Conservation (phyloP, 53 echinoderm and acorn worm species). For the Hippasteria phrygiana region DNA sequence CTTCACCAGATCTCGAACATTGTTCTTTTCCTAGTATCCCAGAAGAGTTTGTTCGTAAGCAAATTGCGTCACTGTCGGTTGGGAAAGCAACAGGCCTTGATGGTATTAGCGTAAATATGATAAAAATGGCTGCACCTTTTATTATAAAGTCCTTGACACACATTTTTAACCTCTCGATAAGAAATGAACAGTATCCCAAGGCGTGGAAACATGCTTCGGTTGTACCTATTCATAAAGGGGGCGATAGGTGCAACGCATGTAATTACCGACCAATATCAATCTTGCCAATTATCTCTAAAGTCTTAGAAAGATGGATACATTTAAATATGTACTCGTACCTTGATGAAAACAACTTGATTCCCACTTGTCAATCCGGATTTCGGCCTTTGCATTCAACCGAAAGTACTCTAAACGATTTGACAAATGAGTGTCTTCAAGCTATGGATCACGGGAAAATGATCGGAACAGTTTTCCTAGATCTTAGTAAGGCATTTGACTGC, state of each 20-base stretch:
- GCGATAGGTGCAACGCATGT: background rate
- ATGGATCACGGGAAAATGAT: constrained; percentile 42
- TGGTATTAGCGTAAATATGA: background rate
- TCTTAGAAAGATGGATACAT: constrained; percentile 45
- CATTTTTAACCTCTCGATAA: constrained; percentile 26
- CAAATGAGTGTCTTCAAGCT: constrained; percentile 17
- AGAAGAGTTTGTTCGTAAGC: too few relatives aligned
- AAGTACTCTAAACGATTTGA: constrained; percentile 25
- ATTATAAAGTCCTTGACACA: constrained; percentile 5
- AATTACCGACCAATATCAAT: constrained; percentile 24
- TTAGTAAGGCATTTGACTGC: constrained; percentile 51
- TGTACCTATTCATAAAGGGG: constrained; percentile 24
- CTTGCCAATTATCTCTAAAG: constrained; percentile 32
- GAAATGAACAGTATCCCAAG: constrained; percentile 13
- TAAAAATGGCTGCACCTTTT: background rate
- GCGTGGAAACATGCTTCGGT: constrained; percentile 40
- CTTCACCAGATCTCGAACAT: too few relatives aligned
- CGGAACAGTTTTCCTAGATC: constrained; percentile 38
- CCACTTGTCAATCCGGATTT: constrained; percentile 20
- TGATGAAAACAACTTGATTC: constrained; percentile 25
- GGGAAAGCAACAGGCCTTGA: background rate
- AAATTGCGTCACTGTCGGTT: too few relatives aligned
- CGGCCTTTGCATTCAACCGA: constrained; percentile 26
- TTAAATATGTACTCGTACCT: background rate
- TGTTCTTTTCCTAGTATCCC: too few relatives aligned